A percentile compares a stretch with the other conserved stretches of the same genome.
These are phyloP conservation scores for Pipistrellus kuhlii DNA, from an alignment of 2,797 vertebrate species.

Conservation along the genomic window DNA sequence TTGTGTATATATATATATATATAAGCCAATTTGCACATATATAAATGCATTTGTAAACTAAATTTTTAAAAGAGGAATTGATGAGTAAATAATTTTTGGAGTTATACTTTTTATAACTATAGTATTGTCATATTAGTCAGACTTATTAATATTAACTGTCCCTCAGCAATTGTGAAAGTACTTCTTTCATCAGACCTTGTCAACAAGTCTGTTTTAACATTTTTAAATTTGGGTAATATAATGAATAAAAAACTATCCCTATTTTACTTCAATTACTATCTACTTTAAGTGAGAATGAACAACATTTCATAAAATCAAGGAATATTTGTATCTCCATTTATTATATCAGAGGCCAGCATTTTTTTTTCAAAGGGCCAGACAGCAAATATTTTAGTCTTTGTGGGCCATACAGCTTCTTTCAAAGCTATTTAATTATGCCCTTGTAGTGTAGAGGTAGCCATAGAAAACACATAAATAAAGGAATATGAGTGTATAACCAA, in stretches of 20 bases:
- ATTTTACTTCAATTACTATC: neutral
- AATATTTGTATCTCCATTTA: neutral
- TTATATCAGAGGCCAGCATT: neutral
- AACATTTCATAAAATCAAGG: neutral
- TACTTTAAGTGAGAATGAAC: neutral
- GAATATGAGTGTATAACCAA: neutral
- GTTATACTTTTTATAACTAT: neutral
- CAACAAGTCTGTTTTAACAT: neutral
- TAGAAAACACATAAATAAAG: neutral
- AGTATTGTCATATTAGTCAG: neutral
- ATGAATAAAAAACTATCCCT: neutral
- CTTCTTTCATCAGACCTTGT: neutral
- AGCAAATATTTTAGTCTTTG: neutral
- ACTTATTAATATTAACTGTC: neutral
- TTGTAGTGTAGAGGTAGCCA: neutral
- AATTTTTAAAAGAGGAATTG: neutral
- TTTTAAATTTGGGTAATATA: neutral
- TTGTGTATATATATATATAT: too few species aligned
- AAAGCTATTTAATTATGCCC: neutral
- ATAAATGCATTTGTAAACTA: neutral
- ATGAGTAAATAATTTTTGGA: neutral
- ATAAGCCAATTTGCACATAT: neutral
- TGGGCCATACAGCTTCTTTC: neutral
- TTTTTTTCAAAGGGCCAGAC: neutral
- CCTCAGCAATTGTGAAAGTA: neutral